Percentiles rank a stretch among this genome's conserved stretches.
phyloP scores from a whole-genome alignment of 2,797 vertebrate species.

The Heliangelus exortis region DNA sequence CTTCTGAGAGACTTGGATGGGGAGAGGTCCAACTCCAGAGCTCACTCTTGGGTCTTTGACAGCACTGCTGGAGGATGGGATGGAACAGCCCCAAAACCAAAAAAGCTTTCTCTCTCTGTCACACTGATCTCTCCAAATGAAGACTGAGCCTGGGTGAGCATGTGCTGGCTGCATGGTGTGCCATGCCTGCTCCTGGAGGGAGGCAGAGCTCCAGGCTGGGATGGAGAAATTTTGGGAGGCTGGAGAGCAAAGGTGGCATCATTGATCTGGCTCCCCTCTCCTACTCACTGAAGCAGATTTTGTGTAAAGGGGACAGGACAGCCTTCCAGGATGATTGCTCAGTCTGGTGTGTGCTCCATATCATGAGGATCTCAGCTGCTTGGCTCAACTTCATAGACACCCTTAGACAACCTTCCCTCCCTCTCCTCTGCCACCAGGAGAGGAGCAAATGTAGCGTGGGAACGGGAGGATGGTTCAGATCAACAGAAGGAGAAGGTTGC shows the following conservation, averaged over 20 bases:
- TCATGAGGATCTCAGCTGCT: neutral
- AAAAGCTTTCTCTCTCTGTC: neutral
- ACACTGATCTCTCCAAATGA: neutral
- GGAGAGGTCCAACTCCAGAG: neutral
- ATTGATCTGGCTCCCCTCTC: neutral
- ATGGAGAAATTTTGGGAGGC: neutral
- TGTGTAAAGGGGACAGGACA: fast-evolving
- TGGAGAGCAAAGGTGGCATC: neutral
- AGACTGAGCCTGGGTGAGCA: neutral
- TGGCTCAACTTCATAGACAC: neutral
- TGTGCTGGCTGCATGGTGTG: fast-evolving
- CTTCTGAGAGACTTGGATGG: neutral
- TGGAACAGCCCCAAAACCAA: neutral
- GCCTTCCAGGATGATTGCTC: neutral
- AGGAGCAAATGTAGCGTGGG: neutral
- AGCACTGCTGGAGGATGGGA: neutral
- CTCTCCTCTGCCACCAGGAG: neutral
- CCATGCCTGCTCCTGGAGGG: neutral
- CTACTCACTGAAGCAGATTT: neutral
- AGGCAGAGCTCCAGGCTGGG: neutral
- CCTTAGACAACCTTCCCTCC: neutral
- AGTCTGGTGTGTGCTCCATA: neutral
- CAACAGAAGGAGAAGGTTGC: fast-evolving
- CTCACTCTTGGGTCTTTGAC: neutral
- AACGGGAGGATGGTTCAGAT: neutral